These are phyloP conservation scores for Trachythela sp. DNA, from an alignment of 64 coral and sea anemone species.

Conservation along the genomic window DNA sequence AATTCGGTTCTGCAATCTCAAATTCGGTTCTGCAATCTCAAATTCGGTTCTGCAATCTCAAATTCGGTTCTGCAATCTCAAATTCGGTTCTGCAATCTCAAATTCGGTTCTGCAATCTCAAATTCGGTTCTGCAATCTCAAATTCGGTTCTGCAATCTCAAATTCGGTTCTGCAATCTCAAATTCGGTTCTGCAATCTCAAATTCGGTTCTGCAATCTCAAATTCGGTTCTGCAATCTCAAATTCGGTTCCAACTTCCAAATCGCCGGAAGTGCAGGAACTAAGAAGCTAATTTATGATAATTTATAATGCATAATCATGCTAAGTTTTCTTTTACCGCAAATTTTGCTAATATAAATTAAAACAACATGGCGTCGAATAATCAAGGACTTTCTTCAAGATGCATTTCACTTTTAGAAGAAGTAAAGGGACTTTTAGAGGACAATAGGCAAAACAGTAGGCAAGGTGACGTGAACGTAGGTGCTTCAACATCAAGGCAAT, in stretches of 20 bases:
- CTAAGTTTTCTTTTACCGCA: background rate
- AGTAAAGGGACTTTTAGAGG: constrained; percentile 8
- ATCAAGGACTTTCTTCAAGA: constrained; percentile 8
- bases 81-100: no score
- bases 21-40: background rate
- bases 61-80: background rate
- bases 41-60: background rate
- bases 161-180: no score
- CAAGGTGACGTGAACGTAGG: background rate
- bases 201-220: no score
- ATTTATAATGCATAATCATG: background rate
- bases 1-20: background rate
- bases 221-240: no score
- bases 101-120: no score
- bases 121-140: no score
- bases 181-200: no score
- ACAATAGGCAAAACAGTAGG: background rate
- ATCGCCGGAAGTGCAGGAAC: background rate
- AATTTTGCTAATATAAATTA: background rate
- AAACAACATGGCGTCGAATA: background rate
- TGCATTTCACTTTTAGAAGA: background rate
- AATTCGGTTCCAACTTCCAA: no score
- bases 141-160: no score
- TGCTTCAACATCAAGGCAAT: background rate
- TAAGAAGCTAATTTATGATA: background rate